Conservation (phyloP, 2,113 vertebrate species). For the Apteryx owenii region DNA sequence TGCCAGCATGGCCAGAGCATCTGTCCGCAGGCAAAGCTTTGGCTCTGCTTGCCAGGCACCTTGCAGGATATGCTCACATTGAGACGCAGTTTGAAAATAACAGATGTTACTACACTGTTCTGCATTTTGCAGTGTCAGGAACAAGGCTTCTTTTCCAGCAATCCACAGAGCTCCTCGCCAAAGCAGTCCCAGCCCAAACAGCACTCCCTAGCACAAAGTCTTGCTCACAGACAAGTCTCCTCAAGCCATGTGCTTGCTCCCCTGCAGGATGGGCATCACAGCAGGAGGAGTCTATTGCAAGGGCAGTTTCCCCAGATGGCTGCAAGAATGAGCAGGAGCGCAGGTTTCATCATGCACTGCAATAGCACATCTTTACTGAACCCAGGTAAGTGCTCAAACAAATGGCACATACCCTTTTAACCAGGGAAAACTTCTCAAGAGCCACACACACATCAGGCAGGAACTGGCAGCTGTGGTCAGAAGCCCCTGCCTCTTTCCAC, state of each 20-base stretch:
- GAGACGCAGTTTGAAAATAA: not conserved
- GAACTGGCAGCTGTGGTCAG: not conserved
- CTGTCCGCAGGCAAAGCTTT: not conserved
- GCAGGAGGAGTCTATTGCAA: not conserved
- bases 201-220: not conserved
- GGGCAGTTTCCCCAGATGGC: not conserved
- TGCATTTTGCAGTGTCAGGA: constrained; percentile 29
- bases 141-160: not conserved
- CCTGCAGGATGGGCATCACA: not conserved
- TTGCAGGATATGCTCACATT: not conserved
- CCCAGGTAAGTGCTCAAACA: not conserved
- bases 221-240: not conserved
- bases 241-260: not conserved
- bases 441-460: not conserved
- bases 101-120: constrained; percentile 17
- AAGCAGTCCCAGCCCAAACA: not conserved
- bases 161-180: constrained; percentile 11
- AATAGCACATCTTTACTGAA: not conserved
- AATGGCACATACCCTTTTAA: not conserved
- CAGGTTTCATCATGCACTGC: not conserved
- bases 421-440: not conserved
- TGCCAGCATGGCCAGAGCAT: not conserved
- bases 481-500: not conserved
- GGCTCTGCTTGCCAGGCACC: constrained; percentile 23
- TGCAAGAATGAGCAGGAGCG: not conserved